Conservation (phyloP, 1,140 invertebrate genomes). For the Cydia amplana region DNA sequence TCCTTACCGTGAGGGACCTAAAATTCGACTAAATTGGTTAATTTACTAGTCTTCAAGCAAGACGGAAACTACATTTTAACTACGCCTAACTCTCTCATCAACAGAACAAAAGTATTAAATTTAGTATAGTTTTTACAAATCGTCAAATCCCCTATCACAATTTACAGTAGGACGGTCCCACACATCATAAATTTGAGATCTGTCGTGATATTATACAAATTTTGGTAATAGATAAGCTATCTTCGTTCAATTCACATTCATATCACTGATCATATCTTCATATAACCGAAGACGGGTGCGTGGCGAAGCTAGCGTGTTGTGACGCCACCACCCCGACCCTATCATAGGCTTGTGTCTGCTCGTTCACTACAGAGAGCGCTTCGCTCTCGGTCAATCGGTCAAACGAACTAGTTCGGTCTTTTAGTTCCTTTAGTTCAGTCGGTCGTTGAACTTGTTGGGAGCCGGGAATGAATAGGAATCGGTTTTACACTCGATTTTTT, state of each 20-base stretch:
- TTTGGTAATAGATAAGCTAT: conserved; percentile 47
- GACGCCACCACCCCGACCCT: conserved; percentile 44
- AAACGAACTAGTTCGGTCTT: too few relatives aligned
- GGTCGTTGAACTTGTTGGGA: too few relatives aligned
- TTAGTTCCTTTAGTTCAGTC: too few relatives aligned
- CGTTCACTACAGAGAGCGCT: too few relatives aligned
- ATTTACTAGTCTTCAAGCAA: conserved; percentile 70
- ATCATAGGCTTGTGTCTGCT: too few relatives aligned
- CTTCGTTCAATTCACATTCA: conserved; percentile 61
- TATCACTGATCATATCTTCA: too few relatives aligned
- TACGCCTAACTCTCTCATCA: conserved; percentile 46
- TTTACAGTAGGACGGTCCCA: conserved; percentile 77
- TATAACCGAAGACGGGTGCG: conserved; percentile 24
- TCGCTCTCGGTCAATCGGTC: too few relatives aligned
- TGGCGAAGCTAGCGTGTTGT: conserved; percentile 31
- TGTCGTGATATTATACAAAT: conserved; percentile 58
- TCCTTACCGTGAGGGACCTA: conserved; percentile 68
- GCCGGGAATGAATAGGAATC: too few relatives aligned
- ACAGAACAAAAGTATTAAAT: conserved; percentile 47
- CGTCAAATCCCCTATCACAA: conserved; percentile 63
- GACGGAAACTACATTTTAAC: conserved; percentile 60
- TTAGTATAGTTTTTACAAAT: conserved; percentile 42
- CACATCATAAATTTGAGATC: conserved; percentile 73
- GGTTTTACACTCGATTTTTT: too few relatives aligned
- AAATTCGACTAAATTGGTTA: conserved; percentile 68